phyloP scores from a whole-genome alignment of 1,140 invertebrate species.

The Caenorhabditis remanei region DNA sequence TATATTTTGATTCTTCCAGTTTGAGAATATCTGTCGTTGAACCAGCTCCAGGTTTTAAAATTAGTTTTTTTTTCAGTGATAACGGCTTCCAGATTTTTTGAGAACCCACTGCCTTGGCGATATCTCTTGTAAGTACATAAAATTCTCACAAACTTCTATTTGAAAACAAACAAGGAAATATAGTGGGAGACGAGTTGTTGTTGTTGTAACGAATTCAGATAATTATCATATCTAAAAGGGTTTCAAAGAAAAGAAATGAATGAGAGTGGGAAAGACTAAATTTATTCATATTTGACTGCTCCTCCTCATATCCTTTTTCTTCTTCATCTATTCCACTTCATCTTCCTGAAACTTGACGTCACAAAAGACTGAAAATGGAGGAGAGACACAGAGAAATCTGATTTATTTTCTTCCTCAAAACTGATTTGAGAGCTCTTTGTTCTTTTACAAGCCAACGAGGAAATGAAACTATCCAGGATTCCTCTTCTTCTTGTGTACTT shows the following conservation, averaged over 20 bases:
- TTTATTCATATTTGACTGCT: constrained; percentile 28
- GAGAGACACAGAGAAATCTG: not conserved
- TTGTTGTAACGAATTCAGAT: constrained; percentile 7
- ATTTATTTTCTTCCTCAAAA: not conserved
- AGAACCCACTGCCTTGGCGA: too few species aligned
- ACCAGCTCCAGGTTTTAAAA: too few species aligned
- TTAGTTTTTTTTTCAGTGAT: too few species aligned
- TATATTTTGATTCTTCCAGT: too few species aligned
- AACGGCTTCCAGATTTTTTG: too few species aligned
- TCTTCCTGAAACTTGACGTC: constrained; percentile 6
- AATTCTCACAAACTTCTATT: not conserved
- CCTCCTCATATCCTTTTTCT: constrained; percentile 1
- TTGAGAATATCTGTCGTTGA: too few species aligned
- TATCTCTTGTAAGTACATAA: not conserved
- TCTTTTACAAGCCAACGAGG: not conserved
- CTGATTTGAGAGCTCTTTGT: not conserved
- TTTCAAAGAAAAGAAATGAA: not conserved
- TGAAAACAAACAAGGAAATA: constrained; percentile 28
- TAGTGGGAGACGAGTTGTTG: not conserved
- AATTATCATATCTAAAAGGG: constrained; percentile 25
- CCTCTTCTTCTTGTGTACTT: too few species aligned
- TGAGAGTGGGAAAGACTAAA: not conserved
- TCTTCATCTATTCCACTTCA: not conserved
- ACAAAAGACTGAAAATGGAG: not conserved
- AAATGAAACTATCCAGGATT: not conserved